Conservation (phyloP, 2,888 invertebrate genomes). For the Amphipyra tragopoginis region DNA sequence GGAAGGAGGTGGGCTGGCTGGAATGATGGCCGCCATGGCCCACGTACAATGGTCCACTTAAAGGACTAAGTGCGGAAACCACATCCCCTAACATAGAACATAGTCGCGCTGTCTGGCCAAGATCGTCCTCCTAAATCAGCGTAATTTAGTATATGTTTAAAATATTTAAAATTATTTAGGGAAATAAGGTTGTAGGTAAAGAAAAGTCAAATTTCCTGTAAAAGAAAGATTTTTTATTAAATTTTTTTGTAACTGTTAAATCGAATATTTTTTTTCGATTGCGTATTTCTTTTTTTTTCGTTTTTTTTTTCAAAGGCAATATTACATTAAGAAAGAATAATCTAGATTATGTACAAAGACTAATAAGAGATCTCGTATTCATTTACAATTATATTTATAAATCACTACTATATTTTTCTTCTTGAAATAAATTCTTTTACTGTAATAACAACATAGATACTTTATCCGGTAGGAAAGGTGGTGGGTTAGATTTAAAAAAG, state of each 20-base stretch:
- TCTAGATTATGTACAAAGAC: slow-evolving; percentile 48
- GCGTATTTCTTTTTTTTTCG: slow-evolving; percentile 20
- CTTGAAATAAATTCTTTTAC: slow-evolving; percentile 65
- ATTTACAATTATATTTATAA: slow-evolving; percentile 46
- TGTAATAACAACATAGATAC: slow-evolving; percentile 70
- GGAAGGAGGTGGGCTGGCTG: too few species aligned
- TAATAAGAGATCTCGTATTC: slow-evolving; percentile 41
- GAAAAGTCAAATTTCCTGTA: slow-evolving; percentile 77
- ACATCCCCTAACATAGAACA: too few species aligned
- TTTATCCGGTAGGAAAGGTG: slow-evolving; percentile 78
- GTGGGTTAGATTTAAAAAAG: slow-evolving; percentile 68
- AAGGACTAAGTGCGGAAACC: too few species aligned
- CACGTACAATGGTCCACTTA: too few species aligned
- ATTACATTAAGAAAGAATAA: slow-evolving; percentile 29
- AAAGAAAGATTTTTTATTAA: slow-evolving; percentile 76
- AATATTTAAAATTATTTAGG: background rate
- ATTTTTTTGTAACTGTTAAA: slow-evolving; percentile 63
- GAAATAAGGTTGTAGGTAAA: slow-evolving; percentile 51
- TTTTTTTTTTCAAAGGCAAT: slow-evolving; percentile 19
- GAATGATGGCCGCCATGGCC: too few species aligned
- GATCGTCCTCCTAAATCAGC: background rate
- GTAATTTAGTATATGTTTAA: background rate
- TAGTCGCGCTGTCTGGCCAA: too few species aligned
- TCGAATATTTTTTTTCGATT: slow-evolving; percentile 68
- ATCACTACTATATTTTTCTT: slow-evolving; percentile 46